Conservation (phyloP, 2,888 invertebrate genomes). For the Dromius quadrimaculatus region DNA sequence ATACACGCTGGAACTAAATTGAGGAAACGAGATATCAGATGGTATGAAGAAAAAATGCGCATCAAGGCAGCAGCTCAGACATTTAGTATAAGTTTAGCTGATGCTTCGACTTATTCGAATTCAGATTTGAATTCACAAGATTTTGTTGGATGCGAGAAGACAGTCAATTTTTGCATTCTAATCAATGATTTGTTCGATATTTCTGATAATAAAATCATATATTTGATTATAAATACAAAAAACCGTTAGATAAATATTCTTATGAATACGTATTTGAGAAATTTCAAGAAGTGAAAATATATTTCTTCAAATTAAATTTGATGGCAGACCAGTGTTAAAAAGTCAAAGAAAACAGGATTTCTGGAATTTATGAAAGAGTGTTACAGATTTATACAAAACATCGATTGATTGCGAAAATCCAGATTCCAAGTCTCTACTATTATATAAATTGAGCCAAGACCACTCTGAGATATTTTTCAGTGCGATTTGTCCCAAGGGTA, state of each 20-base stretch:
- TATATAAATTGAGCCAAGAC: conserved; percentile 13
- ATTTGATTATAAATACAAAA: neutral
- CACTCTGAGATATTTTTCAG: conserved; percentile 3
- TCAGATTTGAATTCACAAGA: conserved; percentile 31
- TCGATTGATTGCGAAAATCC: neutral
- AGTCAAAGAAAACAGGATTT: conserved; percentile 1
- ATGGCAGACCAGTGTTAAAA: neutral
- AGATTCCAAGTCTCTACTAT: neutral
- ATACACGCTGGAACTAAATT: conserved; percentile 53
- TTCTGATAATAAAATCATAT: conserved; percentile 34
- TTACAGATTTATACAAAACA: neutral
- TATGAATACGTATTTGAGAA: neutral
- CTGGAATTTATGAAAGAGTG: neutral
- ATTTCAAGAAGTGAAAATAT: neutral
- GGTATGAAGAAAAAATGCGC: neutral
- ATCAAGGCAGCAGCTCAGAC: conserved; percentile 36
- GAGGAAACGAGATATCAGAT: conserved; percentile 45
- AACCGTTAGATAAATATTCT: neutral
- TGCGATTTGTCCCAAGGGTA: conserved; percentile 2
- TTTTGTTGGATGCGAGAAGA: conserved; percentile 42
- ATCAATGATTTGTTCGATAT: conserved; percentile 50
- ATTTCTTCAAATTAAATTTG: neutral
- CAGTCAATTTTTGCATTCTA: conserved; percentile 45
- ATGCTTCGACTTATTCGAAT: conserved; percentile 38
- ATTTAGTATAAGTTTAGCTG: conserved; percentile 48